These are phyloP conservation scores for Cyclophora punctaria DNA, from an alignment of 2,888 invertebrate genomes.

Conservation along the genomic window DNA sequence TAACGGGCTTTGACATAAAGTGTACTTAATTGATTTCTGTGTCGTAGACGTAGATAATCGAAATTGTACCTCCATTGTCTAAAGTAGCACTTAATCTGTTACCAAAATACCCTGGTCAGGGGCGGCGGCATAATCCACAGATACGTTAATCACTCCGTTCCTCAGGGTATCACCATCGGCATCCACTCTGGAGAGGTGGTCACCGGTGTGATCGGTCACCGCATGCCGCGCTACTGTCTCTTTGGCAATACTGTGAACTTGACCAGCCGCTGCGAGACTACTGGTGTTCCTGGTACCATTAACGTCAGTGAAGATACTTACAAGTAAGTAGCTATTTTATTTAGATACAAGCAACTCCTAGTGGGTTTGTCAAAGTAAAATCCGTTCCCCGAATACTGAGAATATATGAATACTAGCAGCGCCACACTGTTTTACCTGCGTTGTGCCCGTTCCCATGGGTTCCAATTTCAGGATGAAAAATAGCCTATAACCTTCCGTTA, in stretches of 20 bases:
- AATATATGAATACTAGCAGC: too few species aligned
- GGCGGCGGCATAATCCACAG: too few species aligned
- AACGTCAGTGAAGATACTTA: slow-evolving; percentile 95
- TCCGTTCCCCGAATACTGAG: not conserved
- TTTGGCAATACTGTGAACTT: slow-evolving; percentile 96
- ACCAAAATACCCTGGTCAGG: too few species aligned
- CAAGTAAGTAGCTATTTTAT: slow-evolving; percentile 71
- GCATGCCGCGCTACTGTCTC: slow-evolving; percentile 94
- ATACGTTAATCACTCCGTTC: slow-evolving; percentile 15
- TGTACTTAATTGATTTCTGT: too few species aligned
- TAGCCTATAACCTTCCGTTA: too few species aligned
- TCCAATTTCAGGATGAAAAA: too few species aligned
- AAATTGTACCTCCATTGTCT: too few species aligned
- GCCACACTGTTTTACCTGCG: too few species aligned
- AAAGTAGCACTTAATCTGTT: too few species aligned
- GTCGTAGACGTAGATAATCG: too few species aligned
- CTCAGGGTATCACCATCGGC: slow-evolving; percentile 92
- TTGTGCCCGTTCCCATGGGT: too few species aligned
- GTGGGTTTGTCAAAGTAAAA: not conserved
- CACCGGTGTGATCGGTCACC: slow-evolving; percentile 94
- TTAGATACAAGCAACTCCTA: not conserved
- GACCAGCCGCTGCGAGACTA: slow-evolving; percentile 94
- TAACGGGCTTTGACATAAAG: too few species aligned
- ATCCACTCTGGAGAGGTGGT: slow-evolving; percentile 96
- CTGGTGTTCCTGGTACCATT: slow-evolving; percentile 89